phyloP scores from a whole-genome alignment of 2,888 invertebrate species.

The Sussaba pulchella region DNA sequence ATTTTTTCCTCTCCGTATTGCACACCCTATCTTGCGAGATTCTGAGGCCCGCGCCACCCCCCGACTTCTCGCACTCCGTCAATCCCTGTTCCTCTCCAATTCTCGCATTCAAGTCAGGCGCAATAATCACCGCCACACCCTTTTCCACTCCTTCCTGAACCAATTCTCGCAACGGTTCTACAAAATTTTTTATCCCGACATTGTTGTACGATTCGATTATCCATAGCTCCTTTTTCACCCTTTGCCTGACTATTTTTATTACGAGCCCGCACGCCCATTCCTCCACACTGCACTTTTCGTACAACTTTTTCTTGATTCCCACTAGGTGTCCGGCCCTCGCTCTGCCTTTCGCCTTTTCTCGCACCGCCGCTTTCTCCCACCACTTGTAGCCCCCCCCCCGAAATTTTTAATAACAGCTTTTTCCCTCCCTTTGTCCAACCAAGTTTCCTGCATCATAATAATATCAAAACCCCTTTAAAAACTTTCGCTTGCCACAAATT shows the following conservation, averaged over 20 bases:
- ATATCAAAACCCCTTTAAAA: too few relatives aligned
- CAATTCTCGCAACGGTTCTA: not conserved
- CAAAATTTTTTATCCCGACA: too few relatives aligned
- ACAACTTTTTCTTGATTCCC: too few relatives aligned
- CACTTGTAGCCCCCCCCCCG: conserved; percentile 24
- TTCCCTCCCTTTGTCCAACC: not conserved
- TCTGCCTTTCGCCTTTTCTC: conserved; percentile 11
- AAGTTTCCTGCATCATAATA: conserved; percentile 20
- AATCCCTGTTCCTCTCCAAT: too few relatives aligned
- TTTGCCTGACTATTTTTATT: conserved; percentile 8
- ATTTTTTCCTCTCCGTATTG: conserved; percentile 13
- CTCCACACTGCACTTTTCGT: too few relatives aligned
- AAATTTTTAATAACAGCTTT: too few relatives aligned
- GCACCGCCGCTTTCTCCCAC: conserved; percentile 15
- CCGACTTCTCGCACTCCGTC: too few relatives aligned
- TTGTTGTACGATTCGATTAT: too few relatives aligned
- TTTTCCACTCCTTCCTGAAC: conserved; percentile 18
- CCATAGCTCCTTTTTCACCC: conserved; percentile 10
- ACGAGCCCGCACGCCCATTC: conserved; percentile 43
- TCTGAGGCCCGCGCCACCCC: not conserved
- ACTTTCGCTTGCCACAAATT: too few relatives aligned
- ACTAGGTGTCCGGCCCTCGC: conserved; percentile 39
- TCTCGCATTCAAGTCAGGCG: too few relatives aligned
- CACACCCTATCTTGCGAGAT: conserved; percentile 5
- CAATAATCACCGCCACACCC: too few relatives aligned